These are phyloP conservation scores for Crotalus viridis DNA, from an alignment of 2,113 vertebrate species.

Conservation along the genomic window DNA sequence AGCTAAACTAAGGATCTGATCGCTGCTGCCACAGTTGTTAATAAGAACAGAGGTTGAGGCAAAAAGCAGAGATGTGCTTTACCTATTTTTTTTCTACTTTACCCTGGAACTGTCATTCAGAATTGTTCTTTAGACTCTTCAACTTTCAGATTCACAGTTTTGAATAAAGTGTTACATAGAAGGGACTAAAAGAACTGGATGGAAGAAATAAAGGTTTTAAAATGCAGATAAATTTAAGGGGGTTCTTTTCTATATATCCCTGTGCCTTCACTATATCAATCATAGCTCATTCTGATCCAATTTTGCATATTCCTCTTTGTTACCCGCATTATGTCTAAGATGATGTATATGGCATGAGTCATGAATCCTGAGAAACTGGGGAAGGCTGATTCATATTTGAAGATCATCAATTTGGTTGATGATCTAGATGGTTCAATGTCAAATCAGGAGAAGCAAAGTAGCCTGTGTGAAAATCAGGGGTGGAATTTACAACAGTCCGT, in stretches of 20 bases:
- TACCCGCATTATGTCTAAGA: neutral
- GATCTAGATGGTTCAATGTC: neutral
- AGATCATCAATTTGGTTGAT: neutral
- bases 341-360: neutral
- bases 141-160: slow-evolving; percentile 48
- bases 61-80: neutral
- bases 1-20: slow-evolving; percentile 8
- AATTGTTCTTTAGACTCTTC: slow-evolving; percentile 29
- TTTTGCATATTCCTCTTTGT: neutral
- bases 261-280: neutral
- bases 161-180: slow-evolving; percentile 33
- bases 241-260: neutral
- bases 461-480: neutral
- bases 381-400: neutral
- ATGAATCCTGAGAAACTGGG: neutral
- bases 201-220: neutral
- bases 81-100: slow-evolving; percentile 30
- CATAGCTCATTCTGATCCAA: neutral
- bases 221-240: neutral
- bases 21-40: slow-evolving; percentile 38
- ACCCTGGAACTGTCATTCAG: slow-evolving; percentile 32
- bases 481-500: neutral
- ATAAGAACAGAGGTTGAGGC: slow-evolving; percentile 8
- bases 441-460: neutral
- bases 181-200: neutral